Evolutionary conservation across 2,113 vertebrate species (phyloP).

Genomic region (Vulpes ferrilata): DNA sequence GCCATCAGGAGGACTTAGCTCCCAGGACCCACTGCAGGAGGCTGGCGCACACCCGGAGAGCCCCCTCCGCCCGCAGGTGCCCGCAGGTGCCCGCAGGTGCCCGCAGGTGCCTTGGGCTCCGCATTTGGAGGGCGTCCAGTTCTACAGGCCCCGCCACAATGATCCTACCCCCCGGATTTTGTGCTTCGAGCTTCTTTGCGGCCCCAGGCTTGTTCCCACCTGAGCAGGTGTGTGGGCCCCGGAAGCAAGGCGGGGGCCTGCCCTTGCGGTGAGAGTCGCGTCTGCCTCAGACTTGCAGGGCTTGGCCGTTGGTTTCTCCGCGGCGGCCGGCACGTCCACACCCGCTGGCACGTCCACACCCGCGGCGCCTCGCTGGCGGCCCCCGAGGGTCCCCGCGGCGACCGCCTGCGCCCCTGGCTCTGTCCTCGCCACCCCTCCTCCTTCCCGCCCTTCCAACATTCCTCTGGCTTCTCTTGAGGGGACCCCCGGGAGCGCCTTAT

Average conservation of each 20-base stretch:
- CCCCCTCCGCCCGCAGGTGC: not conserved
- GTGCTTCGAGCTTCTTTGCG: not conserved
- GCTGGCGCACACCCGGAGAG: accelerated
- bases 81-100: not conserved
- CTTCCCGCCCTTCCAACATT: not conserved
- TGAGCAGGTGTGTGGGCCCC: constrained; percentile 10
- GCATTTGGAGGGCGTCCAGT: accelerated
- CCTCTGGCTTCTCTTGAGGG: too few species aligned
- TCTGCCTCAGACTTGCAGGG: too few species aligned
- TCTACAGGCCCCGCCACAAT: not conserved
- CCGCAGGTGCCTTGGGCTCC: not conserved
- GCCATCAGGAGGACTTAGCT: not conserved
- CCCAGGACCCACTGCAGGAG: not conserved
- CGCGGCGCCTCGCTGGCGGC: not conserved
- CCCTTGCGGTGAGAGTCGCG: not conserved
- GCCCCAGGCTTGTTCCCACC: constrained; percentile 33
- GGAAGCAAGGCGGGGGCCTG: not conserved
- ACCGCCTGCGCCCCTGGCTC: too few species aligned
- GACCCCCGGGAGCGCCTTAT: too few species aligned
- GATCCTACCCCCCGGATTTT: accelerated
- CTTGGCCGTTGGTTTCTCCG: too few species aligned
- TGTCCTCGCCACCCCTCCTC: too few species aligned
- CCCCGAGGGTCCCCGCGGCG: too few species aligned
- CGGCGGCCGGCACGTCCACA: too few species aligned
- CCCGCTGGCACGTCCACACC: too few species aligned